Percentiles rank a stretch among this genome's conserved stretches.
phyloP scores from a whole-genome alignment of 2,888 invertebrate genomes.

The Nebria brevicollis region DNA sequence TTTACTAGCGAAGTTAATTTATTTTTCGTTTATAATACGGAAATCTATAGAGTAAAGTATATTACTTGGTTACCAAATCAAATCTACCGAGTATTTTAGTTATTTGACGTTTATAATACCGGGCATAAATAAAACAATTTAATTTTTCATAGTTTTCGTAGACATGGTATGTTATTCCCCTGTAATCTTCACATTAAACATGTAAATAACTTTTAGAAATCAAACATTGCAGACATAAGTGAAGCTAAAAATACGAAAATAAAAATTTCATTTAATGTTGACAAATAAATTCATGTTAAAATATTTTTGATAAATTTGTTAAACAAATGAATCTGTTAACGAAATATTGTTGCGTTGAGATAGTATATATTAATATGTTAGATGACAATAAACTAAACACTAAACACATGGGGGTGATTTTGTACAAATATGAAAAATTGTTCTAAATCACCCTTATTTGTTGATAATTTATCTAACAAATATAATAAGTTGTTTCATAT shows the following conservation, averaged over 20 bases:
- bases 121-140: too few species aligned
- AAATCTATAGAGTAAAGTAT: too few species aligned
- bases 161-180: neutral
- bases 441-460: neutral
- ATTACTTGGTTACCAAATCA: too few species aligned
- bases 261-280: neutral
- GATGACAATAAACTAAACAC: neutral
- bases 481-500: neutral
- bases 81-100: too few species aligned
- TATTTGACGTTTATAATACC: too few species aligned
- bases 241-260: neutral
- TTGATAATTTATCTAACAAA: neutral
- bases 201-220: neutral
- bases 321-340: neutral
- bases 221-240: neutral
- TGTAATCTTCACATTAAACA: neutral
- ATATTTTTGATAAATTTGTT: slow-evolving; percentile 1
- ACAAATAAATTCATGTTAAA: slow-evolving; percentile 1
- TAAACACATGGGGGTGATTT: neutral
- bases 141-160: too few species aligned
- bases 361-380: neutral
- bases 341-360: neutral
- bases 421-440: neutral
- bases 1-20: too few species aligned
- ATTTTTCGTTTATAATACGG: too few species aligned